phyloP scores from a whole-genome alignment of 2,113 vertebrate species.

The Acanthochromis polyacanthus region DNA sequence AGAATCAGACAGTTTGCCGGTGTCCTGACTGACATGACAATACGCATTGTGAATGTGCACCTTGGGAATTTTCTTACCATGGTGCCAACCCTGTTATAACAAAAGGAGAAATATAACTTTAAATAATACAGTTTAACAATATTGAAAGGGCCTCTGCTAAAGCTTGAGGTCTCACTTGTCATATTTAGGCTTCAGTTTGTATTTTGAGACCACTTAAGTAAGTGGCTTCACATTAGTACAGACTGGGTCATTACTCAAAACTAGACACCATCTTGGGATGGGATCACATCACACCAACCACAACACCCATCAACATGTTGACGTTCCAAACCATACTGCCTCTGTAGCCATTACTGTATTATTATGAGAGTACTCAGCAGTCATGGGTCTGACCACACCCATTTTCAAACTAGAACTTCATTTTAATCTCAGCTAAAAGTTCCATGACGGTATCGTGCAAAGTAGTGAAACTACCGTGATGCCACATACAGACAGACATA shows the following conservation, averaged over 20 bases:
- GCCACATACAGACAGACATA: no score
- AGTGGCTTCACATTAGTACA: background rate
- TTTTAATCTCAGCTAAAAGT: no score
- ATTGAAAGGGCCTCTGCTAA: background rate
- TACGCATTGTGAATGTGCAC: background rate
- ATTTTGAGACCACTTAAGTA: background rate
- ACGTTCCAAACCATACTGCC: no score
- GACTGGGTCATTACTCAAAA: background rate
- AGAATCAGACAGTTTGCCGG: background rate
- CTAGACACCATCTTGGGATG: no score
- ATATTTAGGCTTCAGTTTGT: background rate
- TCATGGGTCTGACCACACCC: no score
- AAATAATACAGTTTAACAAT: background rate
- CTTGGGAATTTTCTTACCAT: background rate
- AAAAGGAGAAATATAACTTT: background rate
- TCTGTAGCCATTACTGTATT: no score
- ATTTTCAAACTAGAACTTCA: no score
- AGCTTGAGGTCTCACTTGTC: background rate
- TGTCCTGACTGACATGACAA: background rate
- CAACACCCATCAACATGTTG: no score
- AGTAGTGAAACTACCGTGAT: no score
- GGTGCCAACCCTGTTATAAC: constrained; percentile 1
- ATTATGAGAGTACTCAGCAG: no score
- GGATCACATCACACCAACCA: no score
- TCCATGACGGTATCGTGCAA: no score